These are phyloP conservation scores for Metaphire vulgaris DNA, from an alignment of 1,140 invertebrate species.

Conservation along the genomic window DNA sequence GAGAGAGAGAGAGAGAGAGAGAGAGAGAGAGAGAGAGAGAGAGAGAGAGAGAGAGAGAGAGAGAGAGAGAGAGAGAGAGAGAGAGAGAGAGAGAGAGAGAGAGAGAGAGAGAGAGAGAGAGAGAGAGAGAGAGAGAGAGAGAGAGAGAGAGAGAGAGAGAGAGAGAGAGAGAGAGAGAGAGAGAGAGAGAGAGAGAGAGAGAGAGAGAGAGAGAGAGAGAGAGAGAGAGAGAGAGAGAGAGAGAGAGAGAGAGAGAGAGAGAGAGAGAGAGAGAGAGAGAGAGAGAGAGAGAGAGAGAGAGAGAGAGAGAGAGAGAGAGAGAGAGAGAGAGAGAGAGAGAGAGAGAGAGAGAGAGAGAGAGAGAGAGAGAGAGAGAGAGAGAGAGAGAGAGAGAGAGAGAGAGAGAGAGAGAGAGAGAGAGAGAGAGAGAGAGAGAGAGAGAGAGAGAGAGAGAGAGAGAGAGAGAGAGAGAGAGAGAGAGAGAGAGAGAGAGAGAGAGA, in stretches of 20 bases:
- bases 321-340: neutral
- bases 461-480: too few species aligned
- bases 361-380: neutral
- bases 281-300: neutral
- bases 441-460: neutral
- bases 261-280: neutral
- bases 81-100: constrained; percentile 1
- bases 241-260: neutral
- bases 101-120: constrained; percentile 1
- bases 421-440: neutral
- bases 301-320: neutral
- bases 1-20: constrained; percentile 1
- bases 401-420: neutral
- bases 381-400: neutral
- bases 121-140: constrained; percentile 1
- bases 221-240: neutral
- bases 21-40: constrained; percentile 1
- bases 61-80: constrained; percentile 1
- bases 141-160: constrained; percentile 1
- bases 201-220: constrained; percentile 1
- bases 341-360: neutral
- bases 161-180: constrained; percentile 1
- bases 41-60: constrained; percentile 1
- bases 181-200: constrained; percentile 1
- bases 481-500: too few species aligned